These are phyloP conservation scores for Sebastiscus tertius DNA, from an alignment of 2,797 vertebrate species.

Conservation along the genomic window DNA sequence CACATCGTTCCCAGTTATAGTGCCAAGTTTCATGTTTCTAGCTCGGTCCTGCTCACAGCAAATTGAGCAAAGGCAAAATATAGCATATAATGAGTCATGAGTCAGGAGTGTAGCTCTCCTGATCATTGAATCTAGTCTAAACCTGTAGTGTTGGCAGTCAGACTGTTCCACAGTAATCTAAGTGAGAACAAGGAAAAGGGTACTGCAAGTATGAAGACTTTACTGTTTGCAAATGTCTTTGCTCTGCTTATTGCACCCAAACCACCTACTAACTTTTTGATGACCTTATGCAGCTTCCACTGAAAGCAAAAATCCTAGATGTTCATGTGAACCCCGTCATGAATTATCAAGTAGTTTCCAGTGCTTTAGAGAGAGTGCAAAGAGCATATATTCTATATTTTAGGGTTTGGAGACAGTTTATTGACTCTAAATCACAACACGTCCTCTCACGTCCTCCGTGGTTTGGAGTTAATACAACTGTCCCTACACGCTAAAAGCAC, in stretches of 20 bases:
- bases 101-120: neutral
- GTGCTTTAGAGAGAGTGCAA: neutral
- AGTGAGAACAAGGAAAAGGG: neutral
- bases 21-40: no score
- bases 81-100: no score
- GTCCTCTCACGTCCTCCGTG: neutral
- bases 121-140: neutral
- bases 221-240: neutral
- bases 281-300: neutral
- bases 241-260: neutral
- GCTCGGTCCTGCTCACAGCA: no score
- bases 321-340: neutral
- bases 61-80: no score
- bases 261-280: neutral
- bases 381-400: neutral
- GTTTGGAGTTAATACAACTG: neutral
- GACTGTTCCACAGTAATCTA: neutral
- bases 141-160: neutral
- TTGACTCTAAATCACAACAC: neutral
- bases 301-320: neutral
- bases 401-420: neutral
- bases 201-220: neutral
- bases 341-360: neutral
- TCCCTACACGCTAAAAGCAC: neutral
- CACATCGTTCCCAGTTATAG: no score